Conservation (phyloP, 64 coral and sea anemone species). For the Orbicella faveolata region DNA sequence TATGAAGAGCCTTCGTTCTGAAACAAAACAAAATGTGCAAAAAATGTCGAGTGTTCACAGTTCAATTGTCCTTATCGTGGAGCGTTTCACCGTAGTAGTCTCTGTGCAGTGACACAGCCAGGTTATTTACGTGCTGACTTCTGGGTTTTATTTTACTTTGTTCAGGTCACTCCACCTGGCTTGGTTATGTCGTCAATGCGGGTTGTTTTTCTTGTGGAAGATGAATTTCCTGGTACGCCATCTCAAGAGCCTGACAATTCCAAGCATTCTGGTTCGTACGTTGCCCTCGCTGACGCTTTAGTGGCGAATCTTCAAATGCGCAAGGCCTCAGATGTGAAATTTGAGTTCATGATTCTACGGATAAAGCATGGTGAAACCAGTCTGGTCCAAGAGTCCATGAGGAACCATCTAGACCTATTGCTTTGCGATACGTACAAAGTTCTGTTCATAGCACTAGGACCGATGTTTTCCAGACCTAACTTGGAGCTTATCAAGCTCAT, state of each 20-base stretch:
- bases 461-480: slow-evolving; percentile 74
- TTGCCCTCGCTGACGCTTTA: slow-evolving; percentile 55
- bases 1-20: no score
- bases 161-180: slow-evolving; percentile 76
- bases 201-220: slow-evolving; percentile 68
- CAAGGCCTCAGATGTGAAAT: slow-evolving; percentile 80
- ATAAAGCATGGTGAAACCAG: slow-evolving; percentile 13
- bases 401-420: slow-evolving; percentile 48
- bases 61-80: no score
- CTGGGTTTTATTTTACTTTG: background rate
- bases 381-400: slow-evolving; percentile 36
- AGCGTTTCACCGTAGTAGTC: no score
- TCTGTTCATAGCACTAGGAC: slow-evolving; percentile 86
- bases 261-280: background rate
- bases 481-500: slow-evolving; percentile 63
- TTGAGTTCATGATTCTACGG: slow-evolving; percentile 57
- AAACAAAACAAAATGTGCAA: no score
- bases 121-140: background rate
- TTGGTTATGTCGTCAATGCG: slow-evolving; percentile 65
- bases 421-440: slow-evolving; percentile 54
- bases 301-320: slow-evolving; percentile 73
- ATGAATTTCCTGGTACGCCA: background rate
- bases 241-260: background rate
- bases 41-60: no score
- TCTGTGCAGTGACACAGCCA: background rate